These are phyloP conservation scores for Etheostoma spectabile DNA, from an alignment of 2,113 vertebrate genomes.

Conservation along the genomic window DNA sequence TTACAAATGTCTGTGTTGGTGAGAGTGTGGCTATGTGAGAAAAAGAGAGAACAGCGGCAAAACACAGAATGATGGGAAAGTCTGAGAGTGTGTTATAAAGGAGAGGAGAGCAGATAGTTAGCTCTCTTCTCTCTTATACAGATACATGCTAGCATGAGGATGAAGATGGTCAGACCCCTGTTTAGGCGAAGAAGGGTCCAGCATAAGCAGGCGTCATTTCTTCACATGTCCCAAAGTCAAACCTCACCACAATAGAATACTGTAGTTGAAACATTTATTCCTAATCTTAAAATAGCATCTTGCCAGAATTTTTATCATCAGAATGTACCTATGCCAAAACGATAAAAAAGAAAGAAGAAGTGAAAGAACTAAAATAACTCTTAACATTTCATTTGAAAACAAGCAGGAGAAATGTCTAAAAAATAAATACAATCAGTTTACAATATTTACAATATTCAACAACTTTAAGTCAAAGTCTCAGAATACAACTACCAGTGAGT, in stretches of 20 bases:
- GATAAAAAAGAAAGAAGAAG: too few relatives aligned
- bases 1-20: slow-evolving; percentile 68
- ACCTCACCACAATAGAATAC: not conserved
- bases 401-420: not conserved
- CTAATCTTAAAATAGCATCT: slow-evolving; percentile 8
- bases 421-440: not conserved
- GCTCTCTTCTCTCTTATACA: not conserved
- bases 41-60: slow-evolving; percentile 30
- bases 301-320: not conserved
- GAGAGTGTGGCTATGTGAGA: slow-evolving; percentile 43
- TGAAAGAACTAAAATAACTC: not conserved
- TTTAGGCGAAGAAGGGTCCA: not conserved
- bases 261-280: not conserved
- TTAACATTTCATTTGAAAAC: not conserved
- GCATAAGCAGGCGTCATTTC: not conserved
- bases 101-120: slow-evolving; percentile 9
- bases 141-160: not conserved
- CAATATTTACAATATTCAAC: slow-evolving; percentile 3
- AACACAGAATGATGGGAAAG: slow-evolving; percentile 35
- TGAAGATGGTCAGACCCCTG: not conserved
- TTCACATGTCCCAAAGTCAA: not conserved
- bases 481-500: not conserved
- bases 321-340: not conserved
- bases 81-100: slow-evolving; percentile 23
- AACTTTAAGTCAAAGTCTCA: not conserved